These are phyloP conservation scores for Drosophila persimilis DNA, from an alignment of 1,140 invertebrate genomes.

Conservation along the genomic window DNA sequence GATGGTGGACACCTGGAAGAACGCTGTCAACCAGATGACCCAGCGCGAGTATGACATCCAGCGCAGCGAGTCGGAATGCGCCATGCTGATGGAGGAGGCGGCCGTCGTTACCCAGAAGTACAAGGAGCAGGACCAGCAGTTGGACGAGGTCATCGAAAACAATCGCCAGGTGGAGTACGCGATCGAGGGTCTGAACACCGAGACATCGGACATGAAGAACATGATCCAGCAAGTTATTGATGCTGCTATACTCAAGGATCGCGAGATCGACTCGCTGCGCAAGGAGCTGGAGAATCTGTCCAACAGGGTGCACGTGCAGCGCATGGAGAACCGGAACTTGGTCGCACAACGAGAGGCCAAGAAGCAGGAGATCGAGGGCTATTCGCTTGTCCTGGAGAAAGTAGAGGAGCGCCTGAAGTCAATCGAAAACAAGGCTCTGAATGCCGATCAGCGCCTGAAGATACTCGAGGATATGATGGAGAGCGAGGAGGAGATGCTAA, in stretches of 20 bases:
- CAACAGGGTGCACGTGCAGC: conserved; percentile 63
- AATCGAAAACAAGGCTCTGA: conserved; percentile 60
- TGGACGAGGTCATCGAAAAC: conserved; percentile 66
- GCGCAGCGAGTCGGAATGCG: conserved; percentile 49
- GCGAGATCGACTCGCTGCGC: conserved; percentile 63
- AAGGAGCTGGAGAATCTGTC: conserved; percentile 72
- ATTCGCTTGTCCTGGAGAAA: conserved; percentile 38
- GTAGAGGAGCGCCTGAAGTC: conserved; percentile 48
- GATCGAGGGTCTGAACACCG: conserved; percentile 65
- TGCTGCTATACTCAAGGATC: conserved; percentile 54
- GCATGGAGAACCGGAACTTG: conserved; percentile 66
- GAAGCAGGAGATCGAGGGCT: conserved; percentile 41
- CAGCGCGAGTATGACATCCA: conserved; percentile 74
- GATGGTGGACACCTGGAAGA: conserved; percentile 82
- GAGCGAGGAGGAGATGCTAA: conserved; percentile 49
- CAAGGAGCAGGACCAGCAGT: conserved; percentile 47
- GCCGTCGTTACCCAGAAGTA: conserved; percentile 22
- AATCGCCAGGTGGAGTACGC: conserved; percentile 67
- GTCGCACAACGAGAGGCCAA: conserved; percentile 43
- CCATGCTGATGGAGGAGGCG: conserved; percentile 20
- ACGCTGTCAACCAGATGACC: conserved; percentile 77
- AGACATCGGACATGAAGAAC: conserved; percentile 67
- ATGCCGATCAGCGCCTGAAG: conserved; percentile 67
- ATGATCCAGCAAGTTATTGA: conserved; percentile 58
- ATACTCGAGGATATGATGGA: conserved; percentile 79